Evolutionary conservation across 2,888 invertebrate genomes (phyloP).

Genomic region (Eumerus sabulonum): DNA sequence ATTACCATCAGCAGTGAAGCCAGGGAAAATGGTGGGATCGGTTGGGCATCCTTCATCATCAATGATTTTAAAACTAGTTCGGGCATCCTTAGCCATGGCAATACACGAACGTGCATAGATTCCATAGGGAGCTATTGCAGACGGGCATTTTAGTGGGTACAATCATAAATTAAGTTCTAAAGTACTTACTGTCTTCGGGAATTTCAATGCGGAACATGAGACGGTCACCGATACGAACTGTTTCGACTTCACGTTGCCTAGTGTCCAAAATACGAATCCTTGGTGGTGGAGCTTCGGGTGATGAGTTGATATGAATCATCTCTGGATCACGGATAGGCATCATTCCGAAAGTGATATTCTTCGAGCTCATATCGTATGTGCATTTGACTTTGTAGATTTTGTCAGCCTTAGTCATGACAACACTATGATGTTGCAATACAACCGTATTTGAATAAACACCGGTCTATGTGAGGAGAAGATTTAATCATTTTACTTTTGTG

Average conservation of each 20-base stretch:
- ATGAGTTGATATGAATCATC: constrained; percentile 97
- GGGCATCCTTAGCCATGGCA: constrained; percentile 97
- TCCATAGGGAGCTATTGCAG: constrained; percentile 91
- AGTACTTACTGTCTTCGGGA: constrained; percentile 93
- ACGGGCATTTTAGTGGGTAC: background rate
- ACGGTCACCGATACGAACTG: constrained; percentile 95
- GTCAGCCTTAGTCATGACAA: constrained; percentile 97
- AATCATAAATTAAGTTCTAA: background rate
- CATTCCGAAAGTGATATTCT: constrained; percentile 98
- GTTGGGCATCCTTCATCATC: constrained; percentile 97
- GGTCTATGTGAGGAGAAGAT: constrained; percentile 82
- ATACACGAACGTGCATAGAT: constrained; percentile 97
- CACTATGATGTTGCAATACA: constrained; percentile 95
- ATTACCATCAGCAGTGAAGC: constrained; percentile 93
- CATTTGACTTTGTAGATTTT: constrained; percentile 98
- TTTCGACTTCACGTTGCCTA: constrained; percentile 92
- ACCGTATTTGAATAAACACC: constrained; percentile 97
- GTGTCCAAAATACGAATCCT: constrained; percentile 94
- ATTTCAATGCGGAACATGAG: constrained; percentile 97
- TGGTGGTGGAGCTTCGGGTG: constrained; percentile 96
- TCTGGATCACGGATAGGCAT: constrained; percentile 97
- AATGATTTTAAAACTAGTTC: constrained; percentile 97
- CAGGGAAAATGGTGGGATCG: constrained; percentile 95
- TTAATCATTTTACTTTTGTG: background rate
- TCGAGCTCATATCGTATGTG: constrained; percentile 97